Evolutionary conservation across 2,888 invertebrate genomes (phyloP).

Genomic region (Microctonus brassicae): DNA sequence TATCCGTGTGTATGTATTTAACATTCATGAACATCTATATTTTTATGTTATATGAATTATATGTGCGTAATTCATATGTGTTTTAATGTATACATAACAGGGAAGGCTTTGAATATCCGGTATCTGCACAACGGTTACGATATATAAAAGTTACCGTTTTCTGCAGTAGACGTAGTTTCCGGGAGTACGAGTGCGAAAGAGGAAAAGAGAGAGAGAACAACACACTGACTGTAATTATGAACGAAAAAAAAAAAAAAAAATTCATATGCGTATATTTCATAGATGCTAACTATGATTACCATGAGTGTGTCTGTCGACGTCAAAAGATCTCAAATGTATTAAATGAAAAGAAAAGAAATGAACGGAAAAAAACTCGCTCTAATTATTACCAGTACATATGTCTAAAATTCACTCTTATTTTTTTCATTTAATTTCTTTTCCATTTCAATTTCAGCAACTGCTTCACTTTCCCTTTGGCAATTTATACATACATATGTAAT

Average conservation of each 20-base stretch:
- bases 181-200: neutral
- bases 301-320: neutral
- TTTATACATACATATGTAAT: neutral
- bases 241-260: neutral
- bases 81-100: neutral
- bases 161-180: constrained; percentile 29
- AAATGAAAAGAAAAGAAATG: neutral
- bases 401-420: neutral
- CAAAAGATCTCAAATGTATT: neutral
- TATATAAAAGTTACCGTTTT: neutral
- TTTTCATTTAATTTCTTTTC: neutral
- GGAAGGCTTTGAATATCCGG: neutral
- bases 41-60: neutral
- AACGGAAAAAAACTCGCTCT: neutral
- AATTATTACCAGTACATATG: neutral
- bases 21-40: too few species aligned
- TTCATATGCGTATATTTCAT: neutral
- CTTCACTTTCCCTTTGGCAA: neutral
- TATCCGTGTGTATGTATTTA: too few species aligned
- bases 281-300: neutral
- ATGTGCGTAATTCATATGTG: neutral
- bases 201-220: neutral
- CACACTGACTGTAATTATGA: neutral
- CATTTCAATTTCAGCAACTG: neutral
- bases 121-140: neutral